Evolutionary conservation across 2,888 invertebrate genomes (phyloP).

Genomic region (Scaptomyza caliginosa): DNA sequence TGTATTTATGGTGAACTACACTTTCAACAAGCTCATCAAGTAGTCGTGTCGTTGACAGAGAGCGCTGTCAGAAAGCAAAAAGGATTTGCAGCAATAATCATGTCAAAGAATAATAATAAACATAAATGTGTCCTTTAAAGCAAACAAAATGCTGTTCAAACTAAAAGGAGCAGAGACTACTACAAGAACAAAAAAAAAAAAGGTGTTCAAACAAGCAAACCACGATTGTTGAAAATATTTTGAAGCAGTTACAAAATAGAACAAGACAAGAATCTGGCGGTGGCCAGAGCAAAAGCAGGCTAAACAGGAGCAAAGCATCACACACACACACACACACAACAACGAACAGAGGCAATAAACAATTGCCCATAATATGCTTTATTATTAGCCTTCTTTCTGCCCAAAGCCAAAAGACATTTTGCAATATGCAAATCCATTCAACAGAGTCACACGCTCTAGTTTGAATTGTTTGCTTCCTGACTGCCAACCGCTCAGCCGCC

Average conservation of each 20-base stretch:
- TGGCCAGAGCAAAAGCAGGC: constrained; percentile 11
- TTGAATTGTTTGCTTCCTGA: constrained; percentile 74
- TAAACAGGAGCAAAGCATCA: constrained; percentile 41
- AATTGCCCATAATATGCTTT: constrained; percentile 79
- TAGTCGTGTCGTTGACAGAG: constrained; percentile 61
- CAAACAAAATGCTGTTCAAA: constrained; percentile 73
- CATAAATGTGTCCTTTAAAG: constrained; percentile 73
- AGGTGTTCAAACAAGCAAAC: constrained; percentile 80
- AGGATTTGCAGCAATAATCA: constrained; percentile 65
- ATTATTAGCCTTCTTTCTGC: constrained; percentile 73
- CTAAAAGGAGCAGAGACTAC: constrained; percentile 43
- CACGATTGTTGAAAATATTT: constrained; percentile 80
- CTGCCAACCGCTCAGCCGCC: constrained; percentile 12
- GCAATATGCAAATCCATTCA: constrained; percentile 75
- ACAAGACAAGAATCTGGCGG: constrained; percentile 44
- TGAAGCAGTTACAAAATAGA: constrained; percentile 72
- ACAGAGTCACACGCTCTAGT: constrained; percentile 77
- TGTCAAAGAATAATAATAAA: constrained; percentile 70
- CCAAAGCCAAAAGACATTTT: constrained; percentile 28
- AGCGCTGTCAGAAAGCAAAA: constrained; percentile 15
- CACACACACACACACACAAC: constrained; percentile 35
- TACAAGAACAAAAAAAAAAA: constrained; percentile 28
- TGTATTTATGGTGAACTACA: constrained; percentile 10
- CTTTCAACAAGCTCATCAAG: constrained; percentile 73
- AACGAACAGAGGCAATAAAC: constrained; percentile 45